Conservation (phyloP, 1,140 invertebrate species). For the Matsumurasca onukii region DNA sequence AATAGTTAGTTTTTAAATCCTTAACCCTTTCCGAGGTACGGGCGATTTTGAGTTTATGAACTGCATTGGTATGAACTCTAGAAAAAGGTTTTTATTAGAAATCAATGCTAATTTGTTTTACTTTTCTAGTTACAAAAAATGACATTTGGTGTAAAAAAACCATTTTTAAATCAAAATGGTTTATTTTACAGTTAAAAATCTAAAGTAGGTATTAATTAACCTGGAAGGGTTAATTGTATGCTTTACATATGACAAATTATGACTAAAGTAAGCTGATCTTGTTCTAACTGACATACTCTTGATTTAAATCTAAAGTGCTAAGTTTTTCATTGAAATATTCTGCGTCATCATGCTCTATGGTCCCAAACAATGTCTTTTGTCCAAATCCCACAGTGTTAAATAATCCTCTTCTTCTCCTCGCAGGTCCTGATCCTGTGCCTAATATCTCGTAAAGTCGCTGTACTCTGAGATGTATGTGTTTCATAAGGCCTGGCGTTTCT, state of each 20-base stretch:
- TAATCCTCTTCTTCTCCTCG: not conserved
- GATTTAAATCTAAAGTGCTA: not conserved
- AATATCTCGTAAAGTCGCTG: slow-evolving; percentile 1
- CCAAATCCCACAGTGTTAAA: not conserved
- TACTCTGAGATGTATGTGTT: not conserved
- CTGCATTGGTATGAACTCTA: too few species aligned
- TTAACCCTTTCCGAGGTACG: too few species aligned
- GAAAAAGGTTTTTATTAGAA: too few species aligned
- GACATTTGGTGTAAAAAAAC: too few species aligned
- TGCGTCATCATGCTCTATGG: slow-evolving; percentile 14
- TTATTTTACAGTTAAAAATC: too few species aligned
- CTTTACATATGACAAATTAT: slow-evolving; percentile 1
- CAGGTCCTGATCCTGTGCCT: not conserved
- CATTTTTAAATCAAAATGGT: too few species aligned
- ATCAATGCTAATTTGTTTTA: too few species aligned
- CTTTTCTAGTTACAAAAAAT: too few species aligned
- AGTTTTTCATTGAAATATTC: slow-evolving; percentile 17
- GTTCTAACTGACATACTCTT: slow-evolving; percentile 15
- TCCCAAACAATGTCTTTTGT: slow-evolving; percentile 10
- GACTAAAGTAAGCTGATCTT: slow-evolving; percentile 10
- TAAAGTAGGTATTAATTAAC: too few species aligned
- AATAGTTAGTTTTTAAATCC: slow-evolving; percentile 13
- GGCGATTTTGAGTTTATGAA: too few species aligned
- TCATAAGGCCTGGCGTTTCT: not conserved
- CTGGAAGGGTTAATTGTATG: too few species aligned